Conservation (phyloP, 2,113 vertebrate genomes). For the Poecile atricapillus region DNA sequence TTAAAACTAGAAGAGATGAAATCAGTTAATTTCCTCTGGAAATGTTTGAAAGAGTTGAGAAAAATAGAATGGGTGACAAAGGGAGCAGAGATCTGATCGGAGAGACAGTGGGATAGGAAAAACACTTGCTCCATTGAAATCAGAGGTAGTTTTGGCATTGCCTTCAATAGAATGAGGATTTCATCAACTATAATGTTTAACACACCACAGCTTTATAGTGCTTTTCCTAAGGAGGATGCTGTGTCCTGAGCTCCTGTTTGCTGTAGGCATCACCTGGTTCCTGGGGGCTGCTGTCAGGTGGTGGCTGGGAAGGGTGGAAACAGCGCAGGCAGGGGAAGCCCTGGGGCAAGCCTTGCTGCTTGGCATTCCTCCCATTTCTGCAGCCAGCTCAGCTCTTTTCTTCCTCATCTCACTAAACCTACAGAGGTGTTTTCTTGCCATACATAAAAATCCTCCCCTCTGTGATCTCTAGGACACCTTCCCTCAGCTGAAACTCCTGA, state of each 20-base stretch:
- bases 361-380: neutral
- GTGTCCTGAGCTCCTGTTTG: neutral
- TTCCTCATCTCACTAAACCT: neutral
- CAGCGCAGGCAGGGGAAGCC: neutral
- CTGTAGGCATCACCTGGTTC: neutral
- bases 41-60: neutral
- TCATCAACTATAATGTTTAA: neutral
- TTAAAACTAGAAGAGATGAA: neutral
- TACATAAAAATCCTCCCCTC: neutral
- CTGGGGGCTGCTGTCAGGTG: neutral
- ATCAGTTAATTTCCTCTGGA: constrained; percentile 47
- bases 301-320: neutral
- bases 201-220: neutral
- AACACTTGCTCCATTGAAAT: neutral
- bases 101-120: neutral
- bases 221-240: neutral
- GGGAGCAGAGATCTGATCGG: neutral
- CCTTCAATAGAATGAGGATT: neutral
- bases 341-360: neutral
- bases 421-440: neutral
- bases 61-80: neutral
- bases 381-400: neutral
- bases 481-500: neutral
- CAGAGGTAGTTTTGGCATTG: neutral
- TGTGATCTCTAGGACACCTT: neutral